A percentile compares a stretch with the other conserved stretches of the same genome.
Conservation (phyloP, 2,113 vertebrate species). For the Pygoscelis antarcticus region DNA sequence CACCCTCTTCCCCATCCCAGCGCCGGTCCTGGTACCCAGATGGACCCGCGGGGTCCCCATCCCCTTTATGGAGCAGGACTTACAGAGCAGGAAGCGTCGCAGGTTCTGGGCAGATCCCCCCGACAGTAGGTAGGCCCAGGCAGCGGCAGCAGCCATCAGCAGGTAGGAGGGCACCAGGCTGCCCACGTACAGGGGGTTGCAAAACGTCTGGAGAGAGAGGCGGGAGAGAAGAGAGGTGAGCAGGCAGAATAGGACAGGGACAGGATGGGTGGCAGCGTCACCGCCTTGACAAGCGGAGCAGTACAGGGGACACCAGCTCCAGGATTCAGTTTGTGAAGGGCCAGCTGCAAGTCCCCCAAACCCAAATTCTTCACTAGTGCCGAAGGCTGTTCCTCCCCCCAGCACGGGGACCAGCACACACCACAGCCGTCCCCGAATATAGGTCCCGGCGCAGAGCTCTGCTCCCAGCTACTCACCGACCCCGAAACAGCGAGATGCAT, state of each 20-base stretch:
- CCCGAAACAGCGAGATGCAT: constrained; percentile 77
- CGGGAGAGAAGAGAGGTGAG: background rate
- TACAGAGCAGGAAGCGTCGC: constrained; percentile 71
- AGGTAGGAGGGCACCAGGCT: constrained; percentile 77
- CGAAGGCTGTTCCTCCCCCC: background rate
- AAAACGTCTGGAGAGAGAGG: constrained; percentile 66
- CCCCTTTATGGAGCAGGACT: constrained; percentile 17
- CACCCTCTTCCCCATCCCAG: background rate
- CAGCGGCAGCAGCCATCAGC: constrained; percentile 64
- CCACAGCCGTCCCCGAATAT: fast-evolving
- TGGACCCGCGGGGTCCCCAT: fast-evolving
- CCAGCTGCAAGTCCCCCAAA: background rate
- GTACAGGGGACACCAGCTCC: background rate
- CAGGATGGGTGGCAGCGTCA: background rate
- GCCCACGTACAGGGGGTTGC: constrained; percentile 77
- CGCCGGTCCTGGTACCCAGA: too few relatives aligned
- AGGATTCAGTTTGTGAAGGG: background rate
- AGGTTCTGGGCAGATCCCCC: constrained; percentile 76
- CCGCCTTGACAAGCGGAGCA: fast-evolving
- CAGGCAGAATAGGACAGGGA: background rate
- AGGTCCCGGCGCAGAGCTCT: background rate
- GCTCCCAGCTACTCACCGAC: constrained; percentile 66
- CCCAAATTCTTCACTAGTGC: background rate
- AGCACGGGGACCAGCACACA: background rate
- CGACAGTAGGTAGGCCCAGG: constrained; percentile 74